Evolutionary conservation across 2,113 vertebrate species (phyloP), one percentile per base, ranked within the genome.

Genomic region (Rutilus rutilus): DNA sequence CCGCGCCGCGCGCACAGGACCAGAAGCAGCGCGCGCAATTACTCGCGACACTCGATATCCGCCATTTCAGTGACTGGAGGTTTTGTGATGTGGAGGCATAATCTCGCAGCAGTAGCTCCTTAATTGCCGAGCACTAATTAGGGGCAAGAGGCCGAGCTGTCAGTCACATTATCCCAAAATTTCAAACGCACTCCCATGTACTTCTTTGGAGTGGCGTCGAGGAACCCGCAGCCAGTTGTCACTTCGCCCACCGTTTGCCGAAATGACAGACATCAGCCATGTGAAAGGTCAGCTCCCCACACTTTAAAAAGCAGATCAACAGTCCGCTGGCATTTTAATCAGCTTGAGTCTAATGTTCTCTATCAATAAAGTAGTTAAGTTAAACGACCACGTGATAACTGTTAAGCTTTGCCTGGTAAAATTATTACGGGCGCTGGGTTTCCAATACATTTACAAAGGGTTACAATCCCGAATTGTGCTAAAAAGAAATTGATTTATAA

Each of bases 51-150:
- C 90, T 95, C 91, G 95, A 96, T 95, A 95, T 94, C 95, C 90
- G 90, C 93, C 91, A 93, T 94, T 96, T 96, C 94, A 95, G 69
- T 95, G 94, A 94, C 89, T 95, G 94, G 93, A 95, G 96, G 96
- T 96, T 96, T 96, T 96, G 95, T 95, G 93, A 96, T 96, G 95
- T 96, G 96, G 96, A 83, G 94, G 94, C 94, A 96, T 94, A 96
- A 96, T 96, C 95, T 95, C 93, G 96, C 95, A 96, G 95, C 92
- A 95, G 96, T 95, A 92, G 94, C 94, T 95, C 96, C 96, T 96
- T 96, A 96, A 96, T 96, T 95, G 95, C 92, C 94, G 93, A 92
- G 93, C 94, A 95, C 94, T 96, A 96, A 96, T 96, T 97, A 95
- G 96, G 93, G 93, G 93, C 5, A 47, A 67, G 45, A 65, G 74